Percentiles rank a stretch among this genome's conserved stretches.
These are phyloP conservation scores for Channa argus DNA, from an alignment of 2,113 vertebrate genomes.

Conservation along the genomic window DNA sequence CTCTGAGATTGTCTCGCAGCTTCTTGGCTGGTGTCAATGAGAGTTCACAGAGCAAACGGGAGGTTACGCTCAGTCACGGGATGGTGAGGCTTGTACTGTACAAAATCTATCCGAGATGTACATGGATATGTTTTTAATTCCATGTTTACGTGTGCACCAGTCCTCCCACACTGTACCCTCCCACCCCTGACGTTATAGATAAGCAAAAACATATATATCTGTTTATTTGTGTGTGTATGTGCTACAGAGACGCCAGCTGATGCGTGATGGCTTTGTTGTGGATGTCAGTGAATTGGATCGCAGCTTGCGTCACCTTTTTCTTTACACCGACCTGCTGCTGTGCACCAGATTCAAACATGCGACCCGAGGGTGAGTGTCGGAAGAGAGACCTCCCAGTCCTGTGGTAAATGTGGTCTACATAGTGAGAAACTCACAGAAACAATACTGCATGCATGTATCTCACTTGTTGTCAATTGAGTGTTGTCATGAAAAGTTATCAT, in stretches of 20 bases:
- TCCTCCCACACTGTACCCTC: too few relatives aligned
- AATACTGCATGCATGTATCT: neutral
- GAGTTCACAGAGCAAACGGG: constrained; percentile 76
- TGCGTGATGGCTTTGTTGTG: constrained; percentile 83
- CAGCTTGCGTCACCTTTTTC: constrained; percentile 81
- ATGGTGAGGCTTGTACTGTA: constrained; percentile 68
- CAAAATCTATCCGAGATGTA: too few relatives aligned
- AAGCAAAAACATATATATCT: neutral
- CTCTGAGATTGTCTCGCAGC: constrained; percentile 81
- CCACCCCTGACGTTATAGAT: too few relatives aligned
- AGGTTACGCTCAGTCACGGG: constrained; percentile 79
- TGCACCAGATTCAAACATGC: constrained; percentile 79
- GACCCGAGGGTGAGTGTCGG: constrained; percentile 68
- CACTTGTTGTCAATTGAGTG: too few relatives aligned
- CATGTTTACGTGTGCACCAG: too few relatives aligned
- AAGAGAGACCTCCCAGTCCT: neutral
- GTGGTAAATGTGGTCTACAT: constrained; percentile 23
- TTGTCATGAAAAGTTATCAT: too few relatives aligned
- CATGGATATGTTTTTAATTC: too few relatives aligned
- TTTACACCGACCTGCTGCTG: constrained; percentile 84
- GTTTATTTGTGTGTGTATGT: neutral
- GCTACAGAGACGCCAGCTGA: constrained; percentile 76
- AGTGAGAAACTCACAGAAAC: neutral
- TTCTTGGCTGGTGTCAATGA: constrained; percentile 85
- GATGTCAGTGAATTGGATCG: constrained; percentile 72